These are phyloP conservation scores for Carassius carassius DNA, from an alignment of 2,113 vertebrate genomes.

Conservation along the genomic window DNA sequence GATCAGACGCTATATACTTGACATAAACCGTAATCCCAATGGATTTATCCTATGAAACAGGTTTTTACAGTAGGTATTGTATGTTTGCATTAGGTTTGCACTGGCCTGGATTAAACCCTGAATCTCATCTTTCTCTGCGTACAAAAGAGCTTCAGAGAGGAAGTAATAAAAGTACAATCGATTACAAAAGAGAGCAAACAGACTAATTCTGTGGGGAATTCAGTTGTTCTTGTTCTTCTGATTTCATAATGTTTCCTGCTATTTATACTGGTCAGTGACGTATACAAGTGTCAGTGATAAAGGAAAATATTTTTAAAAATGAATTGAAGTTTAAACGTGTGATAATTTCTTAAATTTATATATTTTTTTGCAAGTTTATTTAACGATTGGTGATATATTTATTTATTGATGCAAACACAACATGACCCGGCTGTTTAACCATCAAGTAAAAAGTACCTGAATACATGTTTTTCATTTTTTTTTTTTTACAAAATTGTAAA, in stretches of 20 bases:
- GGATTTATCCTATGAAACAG: background rate
- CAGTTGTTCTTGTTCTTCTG: background rate
- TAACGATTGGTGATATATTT: too few species aligned
- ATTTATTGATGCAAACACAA: background rate
- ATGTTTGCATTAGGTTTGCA: background rate
- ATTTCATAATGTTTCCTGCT: background rate
- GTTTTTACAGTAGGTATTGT: background rate
- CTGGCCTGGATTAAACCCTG: background rate
- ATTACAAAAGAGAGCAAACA: background rate
- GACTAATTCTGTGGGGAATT: background rate
- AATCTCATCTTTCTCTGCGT: background rate
- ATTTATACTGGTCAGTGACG: background rate
- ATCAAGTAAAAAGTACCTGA: background rate
- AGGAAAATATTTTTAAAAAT: background rate
- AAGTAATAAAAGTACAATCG: background rate
- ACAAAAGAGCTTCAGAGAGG: constrained; percentile 17
- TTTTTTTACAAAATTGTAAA: too few species aligned
- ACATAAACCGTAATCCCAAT: background rate
- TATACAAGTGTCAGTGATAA: background rate
- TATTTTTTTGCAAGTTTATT: too few species aligned
- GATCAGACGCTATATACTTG: background rate
- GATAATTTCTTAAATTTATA: too few species aligned
- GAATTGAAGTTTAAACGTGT: too few species aligned
- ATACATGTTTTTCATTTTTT: background rate
- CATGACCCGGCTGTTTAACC: background rate